These are phyloP conservation scores for Elaphurus davidianus DNA, from an alignment of 2,113 vertebrate genomes.

Conservation along the genomic window DNA sequence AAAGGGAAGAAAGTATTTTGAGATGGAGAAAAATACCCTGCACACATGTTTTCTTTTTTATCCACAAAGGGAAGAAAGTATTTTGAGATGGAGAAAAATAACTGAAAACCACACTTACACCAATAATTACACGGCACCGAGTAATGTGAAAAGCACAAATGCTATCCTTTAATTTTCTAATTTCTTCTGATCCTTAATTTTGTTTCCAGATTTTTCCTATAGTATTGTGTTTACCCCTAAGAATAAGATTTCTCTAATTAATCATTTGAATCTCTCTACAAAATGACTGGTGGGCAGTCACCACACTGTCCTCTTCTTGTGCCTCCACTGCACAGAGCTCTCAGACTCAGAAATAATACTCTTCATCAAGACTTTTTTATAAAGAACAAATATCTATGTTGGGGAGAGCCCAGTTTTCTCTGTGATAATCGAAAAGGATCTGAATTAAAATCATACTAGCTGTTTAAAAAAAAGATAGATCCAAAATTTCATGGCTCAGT, in stretches of 20 bases:
- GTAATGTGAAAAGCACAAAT: neutral
- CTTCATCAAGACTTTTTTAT: constrained; percentile 52
- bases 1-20: neutral
- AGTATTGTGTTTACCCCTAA: neutral
- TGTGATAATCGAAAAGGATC: constrained; percentile 47
- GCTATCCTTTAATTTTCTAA: neutral
- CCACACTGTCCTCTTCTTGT: neutral
- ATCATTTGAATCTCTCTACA: neutral
- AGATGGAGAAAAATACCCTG: neutral
- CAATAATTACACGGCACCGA: neutral
- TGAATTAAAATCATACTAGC: constrained; percentile 47
- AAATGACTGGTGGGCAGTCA: constrained; percentile 32
- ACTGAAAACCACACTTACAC: neutral
- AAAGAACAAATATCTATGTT: constrained; percentile 42
- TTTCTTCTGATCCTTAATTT: neutral
- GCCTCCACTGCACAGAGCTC: neutral
- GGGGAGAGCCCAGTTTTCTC: constrained; percentile 35
- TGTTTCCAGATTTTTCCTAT: neutral
- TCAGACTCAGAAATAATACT: neutral
- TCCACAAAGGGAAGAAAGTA: neutral
- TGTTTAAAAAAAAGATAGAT: constrained; percentile 34
- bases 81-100: neutral
- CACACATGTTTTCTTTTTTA: neutral
- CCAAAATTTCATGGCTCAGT: constrained; percentile 35
- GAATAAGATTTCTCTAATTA: constrained; percentile 19